A percentile compares a stretch with the other conserved stretches of the same genome.
Conservation (phyloP, 2,113 vertebrate species). For the Callopanchax toddi region DNA sequence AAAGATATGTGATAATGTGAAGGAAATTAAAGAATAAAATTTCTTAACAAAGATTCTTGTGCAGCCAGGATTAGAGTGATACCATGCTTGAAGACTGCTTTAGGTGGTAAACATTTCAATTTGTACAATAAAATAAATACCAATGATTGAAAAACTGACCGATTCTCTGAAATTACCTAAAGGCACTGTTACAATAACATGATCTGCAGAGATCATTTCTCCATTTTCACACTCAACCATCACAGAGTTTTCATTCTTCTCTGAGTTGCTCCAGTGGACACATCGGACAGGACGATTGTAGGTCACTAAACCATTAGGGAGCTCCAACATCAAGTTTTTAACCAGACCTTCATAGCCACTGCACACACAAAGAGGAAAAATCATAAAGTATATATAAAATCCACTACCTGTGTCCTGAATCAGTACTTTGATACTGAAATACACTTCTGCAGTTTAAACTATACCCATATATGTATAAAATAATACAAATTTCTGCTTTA, state of each 20-base stretch:
- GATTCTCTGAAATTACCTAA: slow-evolving; percentile 77
- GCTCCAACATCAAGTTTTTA: slow-evolving; percentile 73
- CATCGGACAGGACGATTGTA: slow-evolving; percentile 84
- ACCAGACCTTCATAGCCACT: slow-evolving; percentile 90
- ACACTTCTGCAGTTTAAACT: too few species aligned
- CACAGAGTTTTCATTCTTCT: slow-evolving; percentile 67
- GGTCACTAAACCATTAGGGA: slow-evolving; percentile 79
- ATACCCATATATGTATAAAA: too few species aligned
- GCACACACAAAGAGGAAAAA: slow-evolving; percentile 14
- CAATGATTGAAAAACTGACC: not conserved
- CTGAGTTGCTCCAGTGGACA: slow-evolving; percentile 84
- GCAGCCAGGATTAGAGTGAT: too few species aligned
- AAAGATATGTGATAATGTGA: not conserved
- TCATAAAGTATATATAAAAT: not conserved
- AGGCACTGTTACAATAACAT: slow-evolving; percentile 88
- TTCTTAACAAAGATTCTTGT: too few species aligned
- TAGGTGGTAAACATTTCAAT: too few species aligned
- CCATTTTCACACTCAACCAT: slow-evolving; percentile 87
- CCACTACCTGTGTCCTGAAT: not conserved
- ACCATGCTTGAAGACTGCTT: too few species aligned
- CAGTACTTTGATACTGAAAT: too few species aligned
- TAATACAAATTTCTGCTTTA: too few species aligned
- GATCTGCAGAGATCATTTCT: slow-evolving; percentile 81
- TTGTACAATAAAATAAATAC: too few species aligned
- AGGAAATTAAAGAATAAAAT: not conserved